Evolutionary conservation across 2,888 invertebrate genomes (phyloP), one percentile per base, ranked within the genome.

Genomic region (Drosophila sordidula): DNA sequence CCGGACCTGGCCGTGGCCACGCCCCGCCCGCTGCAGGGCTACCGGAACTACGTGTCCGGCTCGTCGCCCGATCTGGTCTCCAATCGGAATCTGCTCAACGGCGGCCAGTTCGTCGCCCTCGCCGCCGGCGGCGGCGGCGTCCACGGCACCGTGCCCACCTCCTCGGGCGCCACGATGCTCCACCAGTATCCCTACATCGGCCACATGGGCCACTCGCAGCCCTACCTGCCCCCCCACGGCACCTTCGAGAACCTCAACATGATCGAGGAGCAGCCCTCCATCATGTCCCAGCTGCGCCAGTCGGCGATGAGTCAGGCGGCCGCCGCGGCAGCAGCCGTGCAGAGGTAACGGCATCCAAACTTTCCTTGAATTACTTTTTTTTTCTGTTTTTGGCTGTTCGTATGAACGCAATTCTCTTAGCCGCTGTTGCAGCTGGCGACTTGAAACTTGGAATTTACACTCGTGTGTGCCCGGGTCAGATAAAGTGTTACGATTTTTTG

Each of bases 31-130:
- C 49, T 92, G 32, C 73, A 92, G 36, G 92, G 92, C 3, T 92
- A 91, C 78, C 90, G 92, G 26, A 90, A 94, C 0, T 94, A 95
- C 68, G 95, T 95, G 0, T 95, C 95, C 0, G 96, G 96, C 0
- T 96, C 96, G 0, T 96, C 96, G 84, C 96, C 96, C 0, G 96
- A 96, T 91, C 91, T 96, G 69, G 96, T 96, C 1, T 96, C 96
- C 0, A 95, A 95, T 11, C 93, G 95, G 58, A 94, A 95, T 49
- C 93, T 95, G 34, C 90, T 95, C 0, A 94, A 94, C 78, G 75
- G 88, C 14, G 83, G 89, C 0, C 88, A 90, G 36, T 89, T 80
- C 56, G 78, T 89, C 18, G 80, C 84, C 0, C 54, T 89, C 54
- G 72, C 74, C 0, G 73, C 78, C 0, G 18, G 18, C 18, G 83